A percentile compares a stretch with the other conserved stretches of the same genome.
These are phyloP conservation scores for Palythoa caribaeorum DNA, from an alignment of 92 coral and sea anemone genomes.

Conservation along the genomic window DNA sequence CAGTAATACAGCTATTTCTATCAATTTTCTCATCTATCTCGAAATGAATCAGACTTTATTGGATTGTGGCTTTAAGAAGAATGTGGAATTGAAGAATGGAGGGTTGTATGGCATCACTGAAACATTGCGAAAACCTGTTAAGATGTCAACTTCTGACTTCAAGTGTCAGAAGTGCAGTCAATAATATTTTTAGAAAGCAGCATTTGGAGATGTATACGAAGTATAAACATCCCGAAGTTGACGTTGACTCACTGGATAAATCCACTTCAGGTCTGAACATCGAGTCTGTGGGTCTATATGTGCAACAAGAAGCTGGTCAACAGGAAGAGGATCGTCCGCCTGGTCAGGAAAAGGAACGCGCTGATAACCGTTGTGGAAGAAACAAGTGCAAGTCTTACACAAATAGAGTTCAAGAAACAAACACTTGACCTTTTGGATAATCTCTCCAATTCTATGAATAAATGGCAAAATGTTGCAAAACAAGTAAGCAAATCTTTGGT, in stretches of 20 bases:
- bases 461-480: constrained; percentile 46
- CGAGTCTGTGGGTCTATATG: constrained; percentile 57
- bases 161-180: constrained; percentile 62
- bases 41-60: constrained; percentile 27
- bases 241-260: constrained; percentile 44
- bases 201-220: constrained; percentile 67
- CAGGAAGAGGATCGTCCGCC: constrained; percentile 37
- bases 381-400: constrained; percentile 44
- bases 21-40: background rate
- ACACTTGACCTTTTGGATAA: constrained; percentile 40
- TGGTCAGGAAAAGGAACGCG: constrained; percentile 46
- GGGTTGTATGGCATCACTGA: constrained; percentile 49
- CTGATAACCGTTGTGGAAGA: constrained; percentile 58
- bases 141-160: constrained; percentile 47
- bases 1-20: constrained; percentile 45
- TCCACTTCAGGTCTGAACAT: constrained; percentile 56
- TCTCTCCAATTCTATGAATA: constrained; percentile 44
- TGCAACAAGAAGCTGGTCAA: constrained; percentile 46
- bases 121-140: constrained; percentile 48
- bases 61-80: constrained; percentile 28
- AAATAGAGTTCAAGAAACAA: constrained; percentile 47
- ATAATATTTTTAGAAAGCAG: constrained; percentile 56
- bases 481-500: constrained; percentile 60
- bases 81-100: constrained; percentile 28
- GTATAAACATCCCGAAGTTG: constrained; percentile 41